Evolutionary conservation across 2,797 vertebrate species (phyloP), one percentile per base, ranked within the genome.

Genomic region (Peromyscus melanophrys): DNA sequence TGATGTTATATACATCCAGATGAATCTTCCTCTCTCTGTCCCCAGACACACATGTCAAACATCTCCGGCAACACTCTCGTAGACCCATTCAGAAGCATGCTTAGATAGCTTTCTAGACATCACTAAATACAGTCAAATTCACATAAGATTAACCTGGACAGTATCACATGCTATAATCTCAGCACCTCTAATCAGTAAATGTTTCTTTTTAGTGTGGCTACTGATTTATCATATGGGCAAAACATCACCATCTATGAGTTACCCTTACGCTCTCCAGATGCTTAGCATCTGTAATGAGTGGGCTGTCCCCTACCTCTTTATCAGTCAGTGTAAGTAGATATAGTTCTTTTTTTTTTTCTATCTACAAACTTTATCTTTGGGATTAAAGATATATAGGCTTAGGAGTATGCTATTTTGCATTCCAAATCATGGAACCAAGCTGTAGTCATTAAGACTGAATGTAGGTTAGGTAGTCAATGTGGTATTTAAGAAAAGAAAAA

Each of bases 401-500:
- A 88, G 83, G 13, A 71, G 5, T 59, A 27, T 94, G 46, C 69
- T 88, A 63, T 90, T 95, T 92, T 96, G 83, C 31, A 31, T 31
- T 86, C 37, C 40, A 46, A 31, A 84, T 67, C 5, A 83, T 76
- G 67, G 67, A 96, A 43, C n/a, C 63, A 43, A 85, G 40, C 43
- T 31, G 27, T 88, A 63, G 12, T 78, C 25, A 17, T 9, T 61
- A 87, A 85, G 46, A 34, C 23, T 80, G 16, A 95, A 82, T 21
- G 46, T 69, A 93, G 84, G 37, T 89, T 27, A 29, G 8, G 5
- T 78, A 61, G 91, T 96, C 43, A 40, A 17, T 69, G 37, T 27
- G 29, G 14, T 67, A 61, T 43, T 83, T 16, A 88, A 93, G 78
- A 85, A 96, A 95, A 77, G 83, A 82, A 76, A 77, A 80, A 40